Conservation (phyloP, 2,113 vertebrate genomes). For the Dasyprocta punctata region DNA sequence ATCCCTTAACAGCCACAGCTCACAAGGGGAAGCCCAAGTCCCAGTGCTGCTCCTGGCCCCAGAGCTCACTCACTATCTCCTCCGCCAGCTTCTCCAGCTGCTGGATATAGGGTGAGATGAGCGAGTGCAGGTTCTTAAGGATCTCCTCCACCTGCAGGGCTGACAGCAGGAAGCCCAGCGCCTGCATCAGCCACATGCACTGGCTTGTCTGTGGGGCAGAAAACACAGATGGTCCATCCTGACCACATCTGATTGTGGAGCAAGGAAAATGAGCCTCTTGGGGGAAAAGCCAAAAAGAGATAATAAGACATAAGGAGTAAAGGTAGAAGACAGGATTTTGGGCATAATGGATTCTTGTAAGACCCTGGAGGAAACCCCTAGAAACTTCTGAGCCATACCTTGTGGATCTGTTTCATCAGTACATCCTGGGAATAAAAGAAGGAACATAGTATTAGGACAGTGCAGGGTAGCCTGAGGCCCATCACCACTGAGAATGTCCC, state of each 20-base stretch:
- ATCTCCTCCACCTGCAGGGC: conserved; percentile 98
- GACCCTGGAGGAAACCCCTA: neutral
- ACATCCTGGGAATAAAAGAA: conserved; percentile 90
- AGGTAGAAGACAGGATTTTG: neutral
- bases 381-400: conserved; percentile 88
- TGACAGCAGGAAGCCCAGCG: conserved; percentile 97
- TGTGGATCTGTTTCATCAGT: conserved; percentile 99
- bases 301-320: neutral
- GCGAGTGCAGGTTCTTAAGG: conserved; percentile 96
- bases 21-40: neutral
- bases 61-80: conserved; percentile 90
- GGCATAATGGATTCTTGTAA: neutral
- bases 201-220: conserved; percentile 93
- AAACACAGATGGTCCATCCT: conserved; percentile 70
- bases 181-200: conserved; percentile 99
- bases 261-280: neutral
- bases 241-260: neutral
- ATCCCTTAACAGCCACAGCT: neutral
- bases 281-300: conserved; percentile 7
- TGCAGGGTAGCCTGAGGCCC: neutral
- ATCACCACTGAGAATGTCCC: rapidly evolving
- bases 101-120: conserved; percentile 99
- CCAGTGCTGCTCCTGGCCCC: neutral
- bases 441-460: neutral
- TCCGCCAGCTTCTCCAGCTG: conserved; percentile 98